A percentile compares a stretch with the other conserved stretches of the same genome.
phyloP scores from a whole-genome alignment of 2,113 vertebrate species.

The Cryptomyrus ogoouensis region DNA sequence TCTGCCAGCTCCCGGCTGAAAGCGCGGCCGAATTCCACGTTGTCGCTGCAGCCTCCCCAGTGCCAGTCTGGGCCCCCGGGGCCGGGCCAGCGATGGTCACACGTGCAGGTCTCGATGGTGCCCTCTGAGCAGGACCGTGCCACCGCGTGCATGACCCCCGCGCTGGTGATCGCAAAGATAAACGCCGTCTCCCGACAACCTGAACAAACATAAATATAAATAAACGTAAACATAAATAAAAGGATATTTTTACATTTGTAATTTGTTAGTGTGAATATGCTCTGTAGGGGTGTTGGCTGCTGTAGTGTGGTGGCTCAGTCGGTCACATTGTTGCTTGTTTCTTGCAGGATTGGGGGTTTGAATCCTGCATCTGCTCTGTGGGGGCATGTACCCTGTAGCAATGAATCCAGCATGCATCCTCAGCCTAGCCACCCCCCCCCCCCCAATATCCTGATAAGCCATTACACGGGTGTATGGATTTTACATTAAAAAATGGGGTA shows the following conservation, averaged over 20 bases:
- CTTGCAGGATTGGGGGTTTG: neutral
- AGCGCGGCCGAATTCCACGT: constrained; percentile 89
- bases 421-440: neutral
- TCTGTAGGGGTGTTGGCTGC: neutral
- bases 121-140: constrained; percentile 97
- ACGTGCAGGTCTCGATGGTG: constrained; percentile 95
- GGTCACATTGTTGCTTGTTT: neutral
- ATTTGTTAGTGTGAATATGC: neutral
- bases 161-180: constrained; percentile 91
- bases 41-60: constrained; percentile 98
- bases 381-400: neutral
- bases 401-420: neutral
- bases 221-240: neutral
- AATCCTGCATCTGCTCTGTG: neutral
- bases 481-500: neutral
- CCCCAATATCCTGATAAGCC: neutral
- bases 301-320: neutral
- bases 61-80: constrained; percentile 96
- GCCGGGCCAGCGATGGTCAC: constrained; percentile 88
- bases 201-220: constrained; percentile 36
- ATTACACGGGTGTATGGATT: neutral
- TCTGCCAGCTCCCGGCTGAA: constrained; percentile 92
- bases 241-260: neutral
- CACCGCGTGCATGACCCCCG: constrained; percentile 90
- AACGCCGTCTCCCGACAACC: constrained; percentile 95